phyloP scores from a whole-genome alignment of 2,797 vertebrate species.

The Myotis planiceps region DNA sequence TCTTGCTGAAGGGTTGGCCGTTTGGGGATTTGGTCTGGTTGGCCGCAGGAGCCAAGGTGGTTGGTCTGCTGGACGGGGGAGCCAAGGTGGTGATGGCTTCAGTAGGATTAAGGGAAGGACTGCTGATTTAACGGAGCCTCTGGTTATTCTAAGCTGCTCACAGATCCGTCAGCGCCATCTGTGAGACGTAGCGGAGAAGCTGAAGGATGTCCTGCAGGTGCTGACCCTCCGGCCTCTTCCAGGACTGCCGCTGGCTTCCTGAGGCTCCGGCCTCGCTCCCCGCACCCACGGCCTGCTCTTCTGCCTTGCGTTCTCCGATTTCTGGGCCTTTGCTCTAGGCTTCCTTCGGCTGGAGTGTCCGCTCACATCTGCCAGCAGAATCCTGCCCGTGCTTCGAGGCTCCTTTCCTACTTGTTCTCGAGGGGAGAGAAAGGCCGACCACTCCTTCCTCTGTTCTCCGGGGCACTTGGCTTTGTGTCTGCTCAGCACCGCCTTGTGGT shows the following conservation, averaged over 20 bases:
- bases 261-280: neutral
- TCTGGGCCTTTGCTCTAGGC: neutral
- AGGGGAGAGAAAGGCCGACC: neutral
- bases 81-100: neutral
- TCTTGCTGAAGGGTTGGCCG: neutral
- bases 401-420: neutral
- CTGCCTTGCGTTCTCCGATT: neutral
- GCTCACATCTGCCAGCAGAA: neutral
- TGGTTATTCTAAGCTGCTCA: slow-evolving; percentile 48
- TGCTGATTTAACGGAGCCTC: neutral
- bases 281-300: neutral
- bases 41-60: neutral
- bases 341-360: neutral
- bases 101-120: neutral
- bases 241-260: neutral
- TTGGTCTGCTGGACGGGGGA: neutral
- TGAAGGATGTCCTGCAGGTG: neutral
- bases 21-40: neutral
- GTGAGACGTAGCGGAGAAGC: neutral
- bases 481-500: neutral
- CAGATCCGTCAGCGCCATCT: neutral
- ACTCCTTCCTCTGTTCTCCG: neutral
- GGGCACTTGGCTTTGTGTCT: neutral
- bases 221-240: neutral
- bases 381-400: neutral